These are phyloP conservation scores for Galeruca laticollis DNA, from an alignment of 2,888 invertebrate species.

Conservation along the genomic window DNA sequence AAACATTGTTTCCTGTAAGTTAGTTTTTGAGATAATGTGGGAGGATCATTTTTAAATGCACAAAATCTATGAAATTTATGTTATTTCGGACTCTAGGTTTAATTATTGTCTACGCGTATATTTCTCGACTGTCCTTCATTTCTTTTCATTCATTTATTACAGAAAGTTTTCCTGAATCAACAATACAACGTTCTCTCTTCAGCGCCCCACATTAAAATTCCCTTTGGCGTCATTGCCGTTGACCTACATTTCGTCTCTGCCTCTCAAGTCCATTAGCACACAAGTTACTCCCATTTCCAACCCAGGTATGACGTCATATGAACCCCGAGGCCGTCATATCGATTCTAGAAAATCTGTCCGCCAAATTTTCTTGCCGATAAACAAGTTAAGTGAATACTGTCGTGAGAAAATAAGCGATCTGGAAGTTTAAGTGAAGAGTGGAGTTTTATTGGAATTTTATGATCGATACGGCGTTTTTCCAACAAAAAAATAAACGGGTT, in stretches of 20 bases:
- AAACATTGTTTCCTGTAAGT: no score
- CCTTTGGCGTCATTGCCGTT: conserved; percentile 33
- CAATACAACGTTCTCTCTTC: neutral
- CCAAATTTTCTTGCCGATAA: conserved; percentile 31
- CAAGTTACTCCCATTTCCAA: conserved; percentile 1
- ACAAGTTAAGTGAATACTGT: conserved; percentile 34
- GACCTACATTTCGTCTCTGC: conserved; percentile 30
- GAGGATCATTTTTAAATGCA: no score
- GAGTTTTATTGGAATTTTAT: no score
- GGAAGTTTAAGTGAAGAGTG: neutral
- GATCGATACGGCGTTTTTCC: no score
- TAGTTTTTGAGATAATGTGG: no score
- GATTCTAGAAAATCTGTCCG: conserved; percentile 30
- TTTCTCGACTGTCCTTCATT: no score
- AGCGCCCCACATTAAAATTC: neutral
- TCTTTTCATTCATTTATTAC: no score
- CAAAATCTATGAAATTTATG: no score
- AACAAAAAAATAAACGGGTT: no score
- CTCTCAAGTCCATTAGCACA: conserved; percentile 2
- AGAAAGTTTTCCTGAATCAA: neutral
- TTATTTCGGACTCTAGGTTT: no score
- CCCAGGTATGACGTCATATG: conserved; percentile 36
- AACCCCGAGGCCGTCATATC: conserved; percentile 36
- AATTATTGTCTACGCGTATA: no score
- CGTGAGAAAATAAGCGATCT: neutral